Percentiles rank a stretch among this genome's conserved stretches.
phyloP scores from a whole-genome alignment of 2,888 invertebrate genomes.

The Molorchus minor region DNA sequence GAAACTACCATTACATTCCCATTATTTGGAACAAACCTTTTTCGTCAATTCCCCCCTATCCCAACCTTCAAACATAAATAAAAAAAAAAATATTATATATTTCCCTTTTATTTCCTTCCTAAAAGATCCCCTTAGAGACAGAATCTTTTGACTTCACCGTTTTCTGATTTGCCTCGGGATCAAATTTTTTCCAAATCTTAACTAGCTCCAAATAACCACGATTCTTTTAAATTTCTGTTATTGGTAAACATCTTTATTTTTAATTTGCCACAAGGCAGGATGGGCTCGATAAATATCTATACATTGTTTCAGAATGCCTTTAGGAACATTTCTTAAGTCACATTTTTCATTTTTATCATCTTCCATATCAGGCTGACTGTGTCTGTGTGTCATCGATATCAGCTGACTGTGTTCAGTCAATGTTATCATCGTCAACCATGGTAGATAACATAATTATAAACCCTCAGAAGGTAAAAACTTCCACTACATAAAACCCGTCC shows the following conservation, averaged over 20 bases:
- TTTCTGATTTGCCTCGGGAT: slow-evolving; percentile 11
- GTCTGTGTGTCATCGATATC: slow-evolving; percentile 6
- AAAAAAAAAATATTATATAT: not conserved
- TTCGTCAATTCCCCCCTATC: no score
- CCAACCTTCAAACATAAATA: not conserved
- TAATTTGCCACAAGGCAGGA: slow-evolving; percentile 1
- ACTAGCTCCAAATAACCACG: slow-evolving; percentile 2
- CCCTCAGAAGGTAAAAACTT: not conserved
- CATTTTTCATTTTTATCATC: slow-evolving; percentile 4
- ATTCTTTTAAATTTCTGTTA: slow-evolving; percentile 7
- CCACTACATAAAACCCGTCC: not conserved
- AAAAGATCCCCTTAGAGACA: slow-evolving; percentile 14
- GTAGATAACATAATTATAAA: not conserved
- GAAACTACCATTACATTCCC: no score
- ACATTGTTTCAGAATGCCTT: slow-evolving; percentile 4
- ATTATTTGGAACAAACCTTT: no score
- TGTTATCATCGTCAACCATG: slow-evolving; percentile 1
- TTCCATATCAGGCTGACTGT: slow-evolving; percentile 1
- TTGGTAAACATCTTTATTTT: slow-evolving; percentile 3
- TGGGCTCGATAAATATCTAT: slow-evolving; percentile 7
- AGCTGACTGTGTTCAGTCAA: no score
- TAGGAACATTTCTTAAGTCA: slow-evolving; percentile 3
- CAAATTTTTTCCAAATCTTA: slow-evolving; percentile 8
- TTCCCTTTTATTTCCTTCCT: not conserved
- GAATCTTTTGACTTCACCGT: slow-evolving; percentile 5